Percentiles rank a stretch among this genome's conserved stretches.
Evolutionary conservation across 2,888 invertebrate genomes (phyloP).

Genomic region (Andrena trimmerana): DNA sequence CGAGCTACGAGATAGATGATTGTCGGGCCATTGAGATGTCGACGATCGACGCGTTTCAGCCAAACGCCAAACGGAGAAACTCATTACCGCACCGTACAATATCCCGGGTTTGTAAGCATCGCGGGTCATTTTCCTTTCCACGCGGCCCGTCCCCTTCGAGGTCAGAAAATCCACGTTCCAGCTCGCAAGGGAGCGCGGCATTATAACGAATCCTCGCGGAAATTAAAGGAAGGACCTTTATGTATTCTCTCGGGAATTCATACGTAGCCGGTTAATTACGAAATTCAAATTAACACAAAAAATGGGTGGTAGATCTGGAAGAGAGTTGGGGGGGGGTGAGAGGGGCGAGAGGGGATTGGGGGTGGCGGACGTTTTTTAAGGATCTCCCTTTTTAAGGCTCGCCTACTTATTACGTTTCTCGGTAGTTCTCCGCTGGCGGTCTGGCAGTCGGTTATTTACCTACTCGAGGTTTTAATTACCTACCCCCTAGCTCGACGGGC

Average conservation of each 20-base stretch:
- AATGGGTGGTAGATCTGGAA: conserved; percentile 79
- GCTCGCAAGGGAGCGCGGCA: conserved; percentile 65
- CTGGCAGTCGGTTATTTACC: conserved; percentile 84
- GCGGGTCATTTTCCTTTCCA: conserved; percentile 66
- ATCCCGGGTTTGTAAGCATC: conserved; percentile 60
- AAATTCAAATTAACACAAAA: conserved; percentile 85
- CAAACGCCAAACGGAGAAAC: conserved; percentile 26
- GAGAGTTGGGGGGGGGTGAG: conserved; percentile 16
- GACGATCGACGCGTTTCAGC: neutral
- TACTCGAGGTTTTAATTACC: conserved; percentile 85
- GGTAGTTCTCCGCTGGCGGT: conserved; percentile 71
- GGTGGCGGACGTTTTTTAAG: conserved; percentile 79
- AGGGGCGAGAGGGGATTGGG: neutral
- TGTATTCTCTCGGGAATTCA: conserved; percentile 80
- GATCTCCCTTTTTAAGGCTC: conserved; percentile 82
- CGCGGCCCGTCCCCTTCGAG: conserved; percentile 66
- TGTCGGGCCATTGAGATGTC: neutral
- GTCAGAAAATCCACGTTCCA: conserved; percentile 75
- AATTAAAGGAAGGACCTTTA: conserved; percentile 82
- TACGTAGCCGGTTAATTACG: conserved; percentile 83
- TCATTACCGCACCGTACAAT: conserved; percentile 56
- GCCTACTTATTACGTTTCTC: conserved; percentile 80
- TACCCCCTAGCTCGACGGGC: conserved; percentile 68
- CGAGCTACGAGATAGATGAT: neutral
- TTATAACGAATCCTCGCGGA: conserved; percentile 81